phyloP scores from a whole-genome alignment of 2,888 invertebrate genomes.

The Cerceris rybyensis region DNA sequence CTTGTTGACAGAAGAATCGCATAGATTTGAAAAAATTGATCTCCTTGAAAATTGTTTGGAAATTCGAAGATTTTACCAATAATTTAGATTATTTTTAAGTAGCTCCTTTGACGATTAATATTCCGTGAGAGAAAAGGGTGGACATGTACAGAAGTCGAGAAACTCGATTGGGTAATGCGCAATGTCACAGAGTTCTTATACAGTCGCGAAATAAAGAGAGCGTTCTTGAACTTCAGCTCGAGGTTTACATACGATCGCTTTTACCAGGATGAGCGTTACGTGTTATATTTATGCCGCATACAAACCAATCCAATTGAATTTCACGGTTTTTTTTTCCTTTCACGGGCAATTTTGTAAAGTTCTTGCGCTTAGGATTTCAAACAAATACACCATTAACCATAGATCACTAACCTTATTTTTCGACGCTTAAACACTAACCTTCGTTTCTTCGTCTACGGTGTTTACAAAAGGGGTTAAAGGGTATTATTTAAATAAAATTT shows the following conservation, averaged over 20 bases:
- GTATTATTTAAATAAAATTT: no score
- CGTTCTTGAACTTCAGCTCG: slow-evolving; percentile 71
- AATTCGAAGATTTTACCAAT: no score
- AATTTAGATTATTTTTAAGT: no score
- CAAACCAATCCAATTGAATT: slow-evolving; percentile 25
- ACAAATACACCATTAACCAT: no score
- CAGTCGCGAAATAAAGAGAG: slow-evolving; percentile 44
- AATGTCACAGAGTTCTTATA: slow-evolving; percentile 26
- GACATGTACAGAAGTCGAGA: background rate
- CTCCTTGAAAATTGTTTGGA: no score
- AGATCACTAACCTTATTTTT: no score
- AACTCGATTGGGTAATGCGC: slow-evolving; percentile 18
- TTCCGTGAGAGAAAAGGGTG: no score
- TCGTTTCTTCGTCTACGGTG: no score
- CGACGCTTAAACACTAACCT: no score
- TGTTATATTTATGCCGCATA: slow-evolving; percentile 14
- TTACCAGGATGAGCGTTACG: slow-evolving; percentile 34
- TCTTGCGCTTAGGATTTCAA: no score
- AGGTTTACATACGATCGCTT: slow-evolving; percentile 44
- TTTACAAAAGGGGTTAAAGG: no score
- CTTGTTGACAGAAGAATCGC: background rate
- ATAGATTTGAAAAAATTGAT: background rate
- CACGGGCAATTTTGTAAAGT: background rate
- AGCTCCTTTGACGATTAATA: no score
- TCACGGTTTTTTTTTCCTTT: slow-evolving; percentile 12